Evolutionary conservation across 2,888 invertebrate species (phyloP).

Genomic region (Netelia inedita): DNA sequence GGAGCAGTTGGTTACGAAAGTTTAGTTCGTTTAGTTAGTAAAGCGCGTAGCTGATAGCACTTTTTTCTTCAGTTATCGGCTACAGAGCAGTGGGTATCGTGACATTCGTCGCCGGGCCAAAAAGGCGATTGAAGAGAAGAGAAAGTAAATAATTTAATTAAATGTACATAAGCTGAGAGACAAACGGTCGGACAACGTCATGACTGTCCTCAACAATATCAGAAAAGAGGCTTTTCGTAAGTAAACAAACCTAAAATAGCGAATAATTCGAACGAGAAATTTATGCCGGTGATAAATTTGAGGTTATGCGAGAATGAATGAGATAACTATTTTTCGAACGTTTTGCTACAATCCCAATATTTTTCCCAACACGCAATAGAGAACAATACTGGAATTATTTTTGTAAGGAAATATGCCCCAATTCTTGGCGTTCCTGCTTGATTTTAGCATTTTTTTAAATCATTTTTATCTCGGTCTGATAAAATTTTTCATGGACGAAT

Average conservation of each 20-base stretch:
- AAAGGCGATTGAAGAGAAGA: background rate
- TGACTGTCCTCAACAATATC: constrained; percentile 76
- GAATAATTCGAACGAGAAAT: background rate
- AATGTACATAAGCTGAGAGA: constrained; percentile 28
- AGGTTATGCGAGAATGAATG: constrained; percentile 50
- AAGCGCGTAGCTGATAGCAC: background rate
- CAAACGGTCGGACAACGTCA: constrained; percentile 52
- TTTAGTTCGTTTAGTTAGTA: background rate
- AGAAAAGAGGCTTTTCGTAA: constrained; percentile 74
- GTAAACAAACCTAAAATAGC: constrained; percentile 62
- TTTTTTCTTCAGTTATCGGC: background rate
- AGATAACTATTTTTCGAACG: constrained; percentile 9
- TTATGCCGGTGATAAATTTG: background rate
- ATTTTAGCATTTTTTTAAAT: background rate
- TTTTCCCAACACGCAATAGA: background rate
- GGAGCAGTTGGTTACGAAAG: background rate
- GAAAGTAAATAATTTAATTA: constrained; percentile 5
- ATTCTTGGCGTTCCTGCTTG: too few species aligned
- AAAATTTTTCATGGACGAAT: background rate
- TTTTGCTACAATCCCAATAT: background rate
- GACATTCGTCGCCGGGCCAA: background rate
- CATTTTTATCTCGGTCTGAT: too few species aligned
- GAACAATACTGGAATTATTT: background rate
- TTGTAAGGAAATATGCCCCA: background rate
- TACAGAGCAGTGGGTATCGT: background rate